These are phyloP conservation scores for Hylaeus anthracinus DNA, from an alignment of 1,140 invertebrate species.

Conservation along the genomic window DNA sequence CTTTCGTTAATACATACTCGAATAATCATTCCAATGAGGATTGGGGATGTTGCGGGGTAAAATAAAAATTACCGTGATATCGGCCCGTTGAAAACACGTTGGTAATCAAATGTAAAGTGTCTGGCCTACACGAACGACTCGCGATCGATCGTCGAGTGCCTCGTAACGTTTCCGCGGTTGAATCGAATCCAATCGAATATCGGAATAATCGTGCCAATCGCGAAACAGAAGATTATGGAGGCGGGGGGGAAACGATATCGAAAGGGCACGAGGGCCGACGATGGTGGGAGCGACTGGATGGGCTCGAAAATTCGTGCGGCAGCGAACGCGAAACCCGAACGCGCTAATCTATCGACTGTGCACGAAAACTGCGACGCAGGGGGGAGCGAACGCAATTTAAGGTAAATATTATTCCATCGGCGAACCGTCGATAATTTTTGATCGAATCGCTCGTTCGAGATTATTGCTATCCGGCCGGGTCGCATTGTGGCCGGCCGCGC, in stretches of 20 bases:
- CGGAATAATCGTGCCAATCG: conserved; percentile 9
- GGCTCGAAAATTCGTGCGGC: conserved; percentile 26
- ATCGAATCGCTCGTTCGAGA: conserved; percentile 61
- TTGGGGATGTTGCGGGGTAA: too few species aligned
- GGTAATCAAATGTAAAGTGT: too few species aligned
- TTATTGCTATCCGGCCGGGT: conserved; percentile 53
- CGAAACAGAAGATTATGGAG: neutral
- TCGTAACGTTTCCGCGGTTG: neutral
- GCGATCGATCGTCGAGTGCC: conserved; percentile 2
- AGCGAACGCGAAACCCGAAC: conserved; percentile 8
- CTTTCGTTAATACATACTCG: too few species aligned
- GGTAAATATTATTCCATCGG: conserved; percentile 62
- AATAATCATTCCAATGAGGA: too few species aligned
- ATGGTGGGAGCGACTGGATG: neutral
- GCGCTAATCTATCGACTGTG: conserved; percentile 51
- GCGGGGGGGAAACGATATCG: neutral
- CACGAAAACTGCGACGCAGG: conserved; percentile 20
- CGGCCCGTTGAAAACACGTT: too few species aligned
- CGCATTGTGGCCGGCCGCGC: conserved; percentile 44
- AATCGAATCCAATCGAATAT: conserved; percentile 10
- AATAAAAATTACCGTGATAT: too few species aligned
- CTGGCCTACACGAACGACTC: too few species aligned
- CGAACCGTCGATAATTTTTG: conserved; percentile 61
- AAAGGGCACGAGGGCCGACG: neutral
- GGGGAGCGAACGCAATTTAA: conserved; percentile 47